Percentiles rank a stretch among this genome's conserved stretches.
Evolutionary conservation across 1,140 invertebrate species (phyloP).

Genomic region (Geopemphigus sp.): DNA sequence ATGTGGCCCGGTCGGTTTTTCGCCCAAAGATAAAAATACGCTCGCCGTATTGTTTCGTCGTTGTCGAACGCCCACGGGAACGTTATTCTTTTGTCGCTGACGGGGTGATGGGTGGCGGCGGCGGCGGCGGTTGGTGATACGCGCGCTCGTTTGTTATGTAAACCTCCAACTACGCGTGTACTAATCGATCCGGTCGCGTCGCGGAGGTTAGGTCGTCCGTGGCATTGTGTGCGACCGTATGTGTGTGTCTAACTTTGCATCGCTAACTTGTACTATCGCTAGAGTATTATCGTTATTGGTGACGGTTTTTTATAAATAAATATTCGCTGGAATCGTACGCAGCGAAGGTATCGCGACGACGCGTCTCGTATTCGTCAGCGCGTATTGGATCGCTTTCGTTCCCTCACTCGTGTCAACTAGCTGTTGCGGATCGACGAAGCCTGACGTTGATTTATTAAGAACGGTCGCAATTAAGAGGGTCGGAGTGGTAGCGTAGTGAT

Average conservation of each 20-base stretch:
- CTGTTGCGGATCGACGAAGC: slow-evolving; percentile 32
- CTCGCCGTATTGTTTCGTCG: slow-evolving; percentile 12
- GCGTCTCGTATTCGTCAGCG: not conserved
- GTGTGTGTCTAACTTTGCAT: too few species aligned
- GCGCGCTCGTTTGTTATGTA: too few species aligned
- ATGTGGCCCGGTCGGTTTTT: not conserved
- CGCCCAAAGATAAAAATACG: slow-evolving; percentile 15
- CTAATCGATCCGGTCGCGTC: not conserved
- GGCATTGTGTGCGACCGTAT: too few species aligned
- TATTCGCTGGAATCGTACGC: too few species aligned
- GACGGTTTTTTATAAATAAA: too few species aligned
- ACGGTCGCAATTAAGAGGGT: slow-evolving; percentile 38
- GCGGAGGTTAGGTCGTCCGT: slow-evolving; percentile 1
- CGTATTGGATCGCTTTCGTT: not conserved
- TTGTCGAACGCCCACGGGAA: slow-evolving; percentile 32
- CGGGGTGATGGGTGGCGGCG: too few species aligned
- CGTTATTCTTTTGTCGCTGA: too few species aligned
- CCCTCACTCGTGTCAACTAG: slow-evolving; percentile 25
- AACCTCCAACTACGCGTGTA: too few species aligned
- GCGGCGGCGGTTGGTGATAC: too few species aligned
- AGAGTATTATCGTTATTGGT: too few species aligned
- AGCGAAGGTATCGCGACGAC: not conserved
- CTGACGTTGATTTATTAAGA: slow-evolving; percentile 44
- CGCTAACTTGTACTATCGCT: too few species aligned
- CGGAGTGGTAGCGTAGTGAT: slow-evolving; percentile 20